phyloP scores from a whole-genome alignment of 2,888 invertebrate genomes.

The Orthosia gothica region DNA sequence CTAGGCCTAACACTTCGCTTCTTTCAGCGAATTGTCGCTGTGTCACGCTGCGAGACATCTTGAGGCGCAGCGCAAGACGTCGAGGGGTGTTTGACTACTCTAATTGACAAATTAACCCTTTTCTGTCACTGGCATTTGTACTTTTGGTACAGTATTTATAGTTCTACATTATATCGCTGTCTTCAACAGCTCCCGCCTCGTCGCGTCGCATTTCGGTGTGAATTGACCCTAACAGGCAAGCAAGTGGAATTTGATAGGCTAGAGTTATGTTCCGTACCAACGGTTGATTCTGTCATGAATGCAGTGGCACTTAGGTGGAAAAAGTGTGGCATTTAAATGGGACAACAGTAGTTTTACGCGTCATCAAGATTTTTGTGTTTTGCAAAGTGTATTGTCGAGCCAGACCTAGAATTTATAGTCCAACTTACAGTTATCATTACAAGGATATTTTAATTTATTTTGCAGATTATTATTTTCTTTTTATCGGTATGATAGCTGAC shows the following conservation, averaged over 20 bases:
- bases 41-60: neutral
- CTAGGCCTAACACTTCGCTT: neutral
- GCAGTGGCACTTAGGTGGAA: slow-evolving; percentile 12
- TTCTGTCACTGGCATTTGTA: too few relatives aligned
- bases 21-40: neutral
- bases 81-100: too few relatives aligned
- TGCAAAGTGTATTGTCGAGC: too few relatives aligned
- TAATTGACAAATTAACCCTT: too few relatives aligned
- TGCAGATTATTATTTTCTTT: neutral
- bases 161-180: neutral
- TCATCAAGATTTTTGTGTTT: neutral
- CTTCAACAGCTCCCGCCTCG: neutral
- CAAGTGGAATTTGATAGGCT: slow-evolving; percentile 55
- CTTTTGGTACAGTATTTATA: too few relatives aligned
- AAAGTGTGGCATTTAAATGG: slow-evolving; percentile 30
- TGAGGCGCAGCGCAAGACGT: neutral
- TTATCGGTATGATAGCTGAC: too few relatives aligned
- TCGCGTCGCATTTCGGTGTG: neutral
- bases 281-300: slow-evolving; percentile 20
- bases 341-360: slow-evolving; percentile 3
- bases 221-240: neutral
- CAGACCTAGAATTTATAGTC: neutral
- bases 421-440: too few relatives aligned
- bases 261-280: slow-evolving; percentile 29
- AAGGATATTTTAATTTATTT: neutral